phyloP scores from a whole-genome alignment of 1,140 invertebrate species.

The Nomia melanderi region DNA sequence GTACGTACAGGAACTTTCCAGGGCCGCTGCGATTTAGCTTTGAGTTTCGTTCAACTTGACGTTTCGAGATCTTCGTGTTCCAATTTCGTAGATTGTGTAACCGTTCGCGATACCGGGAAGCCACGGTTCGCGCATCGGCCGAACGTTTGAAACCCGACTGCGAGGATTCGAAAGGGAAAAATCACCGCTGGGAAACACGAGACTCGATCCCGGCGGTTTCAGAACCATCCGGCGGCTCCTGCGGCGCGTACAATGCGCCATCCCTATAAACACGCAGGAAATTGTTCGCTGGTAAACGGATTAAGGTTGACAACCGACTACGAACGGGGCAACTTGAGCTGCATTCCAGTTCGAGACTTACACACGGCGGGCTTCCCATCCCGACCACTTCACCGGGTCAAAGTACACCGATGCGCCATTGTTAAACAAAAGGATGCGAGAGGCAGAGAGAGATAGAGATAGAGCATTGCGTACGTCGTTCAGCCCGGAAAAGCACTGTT shows the following conservation, averaged over 20 bases:
- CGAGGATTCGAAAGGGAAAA: not conserved
- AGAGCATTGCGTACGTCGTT: conserved; percentile 10
- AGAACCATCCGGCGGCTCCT: not conserved
- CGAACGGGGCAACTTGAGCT: conserved; percentile 18
- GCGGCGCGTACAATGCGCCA: not conserved
- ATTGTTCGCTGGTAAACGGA: conserved; percentile 41
- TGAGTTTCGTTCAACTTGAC: too few species aligned
- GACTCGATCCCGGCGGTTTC: not conserved
- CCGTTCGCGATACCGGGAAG: too few species aligned
- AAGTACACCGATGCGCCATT: conserved; percentile 31
- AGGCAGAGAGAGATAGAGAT: too few species aligned
- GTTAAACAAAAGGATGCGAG: conserved; percentile 7
- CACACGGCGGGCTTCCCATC: conserved; percentile 30
- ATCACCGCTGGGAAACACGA: not conserved
- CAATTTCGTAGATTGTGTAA: too few species aligned
- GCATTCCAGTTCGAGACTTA: conserved; percentile 43
- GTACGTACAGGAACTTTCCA: not conserved
- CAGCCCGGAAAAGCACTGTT: conserved; percentile 6
- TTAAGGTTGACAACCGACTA: conserved; percentile 50
- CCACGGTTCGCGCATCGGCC: too few species aligned
- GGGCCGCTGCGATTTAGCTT: too few species aligned
- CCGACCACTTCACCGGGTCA: conserved; percentile 28
- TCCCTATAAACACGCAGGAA: conserved; percentile 21
- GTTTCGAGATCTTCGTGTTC: too few species aligned
- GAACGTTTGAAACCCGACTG: too few species aligned